Conservation (phyloP, 1,140 invertebrate species). For the Pinna nobilis region DNA sequence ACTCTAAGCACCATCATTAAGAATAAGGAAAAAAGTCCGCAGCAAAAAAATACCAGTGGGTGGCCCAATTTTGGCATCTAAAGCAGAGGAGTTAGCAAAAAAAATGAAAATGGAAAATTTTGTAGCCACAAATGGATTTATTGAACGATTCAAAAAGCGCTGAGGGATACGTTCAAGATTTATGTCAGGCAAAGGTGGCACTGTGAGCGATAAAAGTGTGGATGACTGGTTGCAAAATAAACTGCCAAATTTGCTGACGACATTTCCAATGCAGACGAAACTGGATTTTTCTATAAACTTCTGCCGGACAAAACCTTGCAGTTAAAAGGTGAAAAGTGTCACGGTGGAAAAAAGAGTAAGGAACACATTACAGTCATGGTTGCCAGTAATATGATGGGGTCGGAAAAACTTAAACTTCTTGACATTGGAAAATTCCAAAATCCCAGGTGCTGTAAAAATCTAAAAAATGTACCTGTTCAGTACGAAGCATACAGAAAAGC, state of each 20-base stretch:
- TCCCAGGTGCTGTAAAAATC: slow-evolving; percentile 74
- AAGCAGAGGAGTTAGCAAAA: not conserved
- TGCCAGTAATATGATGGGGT: slow-evolving; percentile 70
- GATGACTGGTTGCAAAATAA: not conserved
- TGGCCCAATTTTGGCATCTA: not conserved
- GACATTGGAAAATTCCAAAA: slow-evolving; percentile 76
- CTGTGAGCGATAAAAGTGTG: slow-evolving; percentile 1
- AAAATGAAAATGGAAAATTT: slow-evolving; percentile 43
- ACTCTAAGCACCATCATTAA: no score
- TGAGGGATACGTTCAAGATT: slow-evolving; percentile 41
- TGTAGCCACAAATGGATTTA: slow-evolving; percentile 61
- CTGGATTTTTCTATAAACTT: slow-evolving; percentile 33
- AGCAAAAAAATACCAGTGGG: not conserved
- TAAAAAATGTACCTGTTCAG: slow-evolving; percentile 22
- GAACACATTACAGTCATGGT: slow-evolving; percentile 74
- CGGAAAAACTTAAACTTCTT: slow-evolving; percentile 15
- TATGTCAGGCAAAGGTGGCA: slow-evolving; percentile 15
- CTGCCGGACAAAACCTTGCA: slow-evolving; percentile 29
- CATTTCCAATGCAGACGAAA: slow-evolving; percentile 44
- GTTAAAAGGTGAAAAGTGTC: slow-evolving; percentile 23
- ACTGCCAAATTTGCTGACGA: not conserved
- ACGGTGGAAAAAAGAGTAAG: slow-evolving; percentile 72
- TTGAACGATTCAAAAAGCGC: slow-evolving; percentile 58
- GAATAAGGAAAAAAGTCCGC: no score
- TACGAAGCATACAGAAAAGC: slow-evolving; percentile 46